Conservation (phyloP, 1,140 invertebrate genomes). For the Drosophila miranda region DNA sequence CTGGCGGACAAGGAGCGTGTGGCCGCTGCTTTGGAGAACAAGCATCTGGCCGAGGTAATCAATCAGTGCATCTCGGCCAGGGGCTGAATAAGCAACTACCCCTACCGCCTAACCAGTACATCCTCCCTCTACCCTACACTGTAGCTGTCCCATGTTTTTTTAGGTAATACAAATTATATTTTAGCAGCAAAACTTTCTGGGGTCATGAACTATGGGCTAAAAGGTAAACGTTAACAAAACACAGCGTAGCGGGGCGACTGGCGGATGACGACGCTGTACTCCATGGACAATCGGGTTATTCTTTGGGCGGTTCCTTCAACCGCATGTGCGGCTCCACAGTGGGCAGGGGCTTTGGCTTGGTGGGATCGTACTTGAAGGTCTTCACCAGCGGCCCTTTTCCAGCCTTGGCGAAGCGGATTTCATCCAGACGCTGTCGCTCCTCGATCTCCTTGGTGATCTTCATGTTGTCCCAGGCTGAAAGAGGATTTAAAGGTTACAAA, state of each 20-base stretch:
- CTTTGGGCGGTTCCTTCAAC: conserved; percentile 38
- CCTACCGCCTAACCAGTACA: no score
- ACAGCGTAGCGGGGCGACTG: conserved; percentile 16
- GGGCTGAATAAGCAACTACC: conserved; percentile 18
- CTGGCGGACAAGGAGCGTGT: conserved; percentile 99
- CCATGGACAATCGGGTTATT: conserved; percentile 7
- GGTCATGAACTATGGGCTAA: conserved; percentile 50
- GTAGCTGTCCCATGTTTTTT: conserved; percentile 16
- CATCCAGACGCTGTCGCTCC: conserved; percentile 89
- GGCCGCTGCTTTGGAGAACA: conserved; percentile 97
- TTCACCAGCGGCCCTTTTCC: conserved; percentile 92
- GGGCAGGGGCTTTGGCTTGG: conserved; percentile 82
- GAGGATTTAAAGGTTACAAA: background rate
- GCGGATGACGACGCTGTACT: conserved; percentile 8
- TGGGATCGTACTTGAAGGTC: conserved; percentile 94
- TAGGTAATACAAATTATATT: conserved; percentile 57
- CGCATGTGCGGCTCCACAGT: conserved; percentile 34
- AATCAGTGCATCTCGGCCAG: conserved; percentile 91
- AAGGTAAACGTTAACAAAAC: conserved; percentile 58
- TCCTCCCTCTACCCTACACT: background rate
- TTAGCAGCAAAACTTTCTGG: conserved; percentile 32
- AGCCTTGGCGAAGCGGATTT: conserved; percentile 90
- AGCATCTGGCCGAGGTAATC: conserved; percentile 94
- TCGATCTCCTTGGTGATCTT: conserved; percentile 90
- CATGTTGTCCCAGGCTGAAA: conserved; percentile 90